Conservation (phyloP, 2,797 vertebrate genomes). For the Vultur gryphus region DNA sequence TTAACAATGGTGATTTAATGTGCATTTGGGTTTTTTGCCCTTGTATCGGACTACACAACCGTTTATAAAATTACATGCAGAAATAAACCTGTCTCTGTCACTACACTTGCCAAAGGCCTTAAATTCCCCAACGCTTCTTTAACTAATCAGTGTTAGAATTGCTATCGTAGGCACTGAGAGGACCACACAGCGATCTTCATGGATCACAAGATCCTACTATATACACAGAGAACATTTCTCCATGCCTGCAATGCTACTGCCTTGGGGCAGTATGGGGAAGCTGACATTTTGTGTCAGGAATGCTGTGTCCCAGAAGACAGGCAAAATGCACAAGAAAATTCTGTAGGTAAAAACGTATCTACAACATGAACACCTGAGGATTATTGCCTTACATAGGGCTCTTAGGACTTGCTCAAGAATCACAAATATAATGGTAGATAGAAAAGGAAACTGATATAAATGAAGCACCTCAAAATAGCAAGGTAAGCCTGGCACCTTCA, state of each 20-base stretch:
- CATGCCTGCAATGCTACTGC: background rate
- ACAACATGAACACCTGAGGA: background rate
- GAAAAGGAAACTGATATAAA: background rate
- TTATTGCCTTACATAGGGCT: background rate
- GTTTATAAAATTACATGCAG: background rate
- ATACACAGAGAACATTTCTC: background rate
- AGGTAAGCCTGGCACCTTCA: background rate
- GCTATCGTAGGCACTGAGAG: background rate
- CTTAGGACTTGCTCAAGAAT: background rate
- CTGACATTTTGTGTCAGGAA: background rate
- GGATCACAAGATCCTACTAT: background rate
- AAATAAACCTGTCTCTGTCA: background rate
- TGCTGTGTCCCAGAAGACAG: background rate
- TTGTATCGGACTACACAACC: accelerated
- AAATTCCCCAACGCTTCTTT: background rate
- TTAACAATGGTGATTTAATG: background rate
- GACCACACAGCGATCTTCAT: accelerated
- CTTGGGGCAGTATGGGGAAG: background rate
- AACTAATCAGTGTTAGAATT: background rate
- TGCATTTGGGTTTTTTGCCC: background rate
- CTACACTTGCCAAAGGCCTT: background rate
- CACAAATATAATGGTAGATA: accelerated
- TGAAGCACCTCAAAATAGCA: background rate
- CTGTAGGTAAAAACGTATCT: accelerated
- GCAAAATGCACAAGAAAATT: background rate